Evolutionary conservation across 1,140 invertebrate genomes (phyloP).

Genomic region (Heliothis virescens): DNA sequence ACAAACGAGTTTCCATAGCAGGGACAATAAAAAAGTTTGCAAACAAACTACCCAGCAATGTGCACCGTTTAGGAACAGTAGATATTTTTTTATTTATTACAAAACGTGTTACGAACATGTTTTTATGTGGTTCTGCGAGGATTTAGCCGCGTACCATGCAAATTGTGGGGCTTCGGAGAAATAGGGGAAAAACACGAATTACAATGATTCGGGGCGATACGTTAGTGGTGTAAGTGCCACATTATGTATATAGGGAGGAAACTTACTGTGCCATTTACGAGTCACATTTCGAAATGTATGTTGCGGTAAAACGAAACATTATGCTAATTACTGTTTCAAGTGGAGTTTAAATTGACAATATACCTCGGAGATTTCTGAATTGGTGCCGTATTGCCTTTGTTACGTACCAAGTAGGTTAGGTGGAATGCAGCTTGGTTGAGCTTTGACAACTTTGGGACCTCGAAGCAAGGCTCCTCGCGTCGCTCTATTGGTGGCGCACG

Average conservation of each 20-base stretch:
- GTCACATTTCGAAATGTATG: neutral
- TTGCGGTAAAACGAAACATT: neutral
- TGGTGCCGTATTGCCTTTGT: too few relatives aligned
- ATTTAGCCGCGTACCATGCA: constrained; percentile 7
- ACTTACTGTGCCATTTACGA: neutral
- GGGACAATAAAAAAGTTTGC: neutral
- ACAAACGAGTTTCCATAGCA: neutral
- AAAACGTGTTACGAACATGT: constrained; percentile 9
- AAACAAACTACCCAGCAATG: neutral
- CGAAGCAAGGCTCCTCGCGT: too few relatives aligned
- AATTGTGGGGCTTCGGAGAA: neutral
- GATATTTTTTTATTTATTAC: constrained; percentile 31
- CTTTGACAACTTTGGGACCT: too few relatives aligned
- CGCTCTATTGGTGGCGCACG: too few relatives aligned
- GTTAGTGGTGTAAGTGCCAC: constrained; percentile 18
- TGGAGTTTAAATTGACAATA: too few relatives aligned
- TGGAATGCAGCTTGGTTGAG: too few relatives aligned
- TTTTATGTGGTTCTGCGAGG: constrained; percentile 20
- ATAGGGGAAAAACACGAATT: constrained; percentile 37
- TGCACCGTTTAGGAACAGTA: neutral
- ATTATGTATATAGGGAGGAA: constrained; percentile 5
- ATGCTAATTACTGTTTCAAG: neutral
- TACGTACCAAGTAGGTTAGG: too few relatives aligned
- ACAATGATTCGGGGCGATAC: neutral
- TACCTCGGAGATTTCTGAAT: too few relatives aligned